Percentiles rank a stretch among this genome's conserved stretches.
Conservation (phyloP, 2,888 invertebrate genomes). For the Sminthurinus aureus region DNA sequence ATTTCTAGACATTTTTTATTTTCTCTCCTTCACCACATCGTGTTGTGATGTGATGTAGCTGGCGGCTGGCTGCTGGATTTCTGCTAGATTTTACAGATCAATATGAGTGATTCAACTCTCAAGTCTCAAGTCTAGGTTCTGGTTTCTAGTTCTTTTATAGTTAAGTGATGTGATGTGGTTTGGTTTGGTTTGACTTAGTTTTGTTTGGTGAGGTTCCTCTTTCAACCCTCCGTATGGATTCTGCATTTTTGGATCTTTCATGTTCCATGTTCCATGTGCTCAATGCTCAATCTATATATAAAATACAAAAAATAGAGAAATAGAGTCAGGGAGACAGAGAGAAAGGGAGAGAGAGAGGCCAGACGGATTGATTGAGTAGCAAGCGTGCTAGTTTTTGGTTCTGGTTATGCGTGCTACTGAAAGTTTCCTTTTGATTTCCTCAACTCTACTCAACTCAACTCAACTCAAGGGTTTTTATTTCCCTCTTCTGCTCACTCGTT, state of each 20-base stretch:
- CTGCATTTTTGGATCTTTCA: too few species aligned
- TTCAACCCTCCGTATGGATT: too few species aligned
- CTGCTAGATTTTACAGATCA: not conserved
- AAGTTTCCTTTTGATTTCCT: constrained; percentile 21
- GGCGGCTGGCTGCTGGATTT: not conserved
- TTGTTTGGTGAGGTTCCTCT: not conserved
- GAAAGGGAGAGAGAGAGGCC: not conserved
- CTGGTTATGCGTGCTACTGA: constrained; percentile 1
- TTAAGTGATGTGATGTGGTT: not conserved
- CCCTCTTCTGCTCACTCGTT: not conserved
- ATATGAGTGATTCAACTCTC: not conserved
- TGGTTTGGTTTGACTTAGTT: not conserved
- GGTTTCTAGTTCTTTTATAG: too few species aligned
- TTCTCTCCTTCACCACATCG: not conserved
- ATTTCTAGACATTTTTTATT: not conserved
- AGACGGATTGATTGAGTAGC: constrained; percentile 20
- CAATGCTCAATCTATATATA: too few species aligned
- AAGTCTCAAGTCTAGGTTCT: too few species aligned
- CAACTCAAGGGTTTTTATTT: constrained; percentile 10
- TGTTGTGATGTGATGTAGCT: not conserved
- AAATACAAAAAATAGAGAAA: too few species aligned
- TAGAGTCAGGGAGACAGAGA: too few species aligned
- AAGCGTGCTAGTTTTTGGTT: not conserved
- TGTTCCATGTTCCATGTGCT: too few species aligned
- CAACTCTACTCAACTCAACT: not conserved